Evolutionary conservation across 1,140 invertebrate species (phyloP), one percentile per base, ranked within the genome.

Genomic region (Drosophila arizonae): DNA sequence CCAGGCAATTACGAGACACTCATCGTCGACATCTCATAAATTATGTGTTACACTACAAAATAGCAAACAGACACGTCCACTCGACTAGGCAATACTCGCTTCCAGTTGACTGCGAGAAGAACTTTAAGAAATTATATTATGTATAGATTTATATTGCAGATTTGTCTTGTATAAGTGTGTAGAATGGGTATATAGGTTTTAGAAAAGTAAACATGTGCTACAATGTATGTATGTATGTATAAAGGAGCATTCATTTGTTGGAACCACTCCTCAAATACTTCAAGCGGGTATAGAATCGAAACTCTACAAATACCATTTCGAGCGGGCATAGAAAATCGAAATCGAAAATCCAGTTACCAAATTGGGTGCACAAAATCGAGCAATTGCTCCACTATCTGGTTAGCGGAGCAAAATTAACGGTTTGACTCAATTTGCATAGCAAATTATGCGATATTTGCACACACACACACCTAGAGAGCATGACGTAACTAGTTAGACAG

Each of bases 391-490:
- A 48, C 41, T 60, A 51, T 36, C 39, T 64, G 66, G 52, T 55
- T 36, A 21, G 51, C 33, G 43, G 43, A 72, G 82, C 66, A 88
- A 88, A 41, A 88, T 88, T 89, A 89, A 80, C 70, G 74, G 84
- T 75, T 71, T 82, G 50, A 74, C 85, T 89, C 68, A 63, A 88
- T 88, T 88, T 88, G 84, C 84, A 88, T 88, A 88, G 85, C 77
- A 88, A 88, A 88, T 88, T 89, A 88, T 88, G 84, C 85, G 84
- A 88, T 89, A 88, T 88, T 84, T 88, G 63, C 72, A 82, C 76
- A 87, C 54, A 66, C 15, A 21, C 15, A 21, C 65, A 55, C 30
- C 60, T 58, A 28, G n/a, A 3, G 39, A 2, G 15, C 11, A 55
- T 86, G 79, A 87, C 73, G 77, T 57, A 88, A 82, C 63, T 21